Conservation (phyloP, 1,140 invertebrate species). For the Cephus cinctus region DNA sequence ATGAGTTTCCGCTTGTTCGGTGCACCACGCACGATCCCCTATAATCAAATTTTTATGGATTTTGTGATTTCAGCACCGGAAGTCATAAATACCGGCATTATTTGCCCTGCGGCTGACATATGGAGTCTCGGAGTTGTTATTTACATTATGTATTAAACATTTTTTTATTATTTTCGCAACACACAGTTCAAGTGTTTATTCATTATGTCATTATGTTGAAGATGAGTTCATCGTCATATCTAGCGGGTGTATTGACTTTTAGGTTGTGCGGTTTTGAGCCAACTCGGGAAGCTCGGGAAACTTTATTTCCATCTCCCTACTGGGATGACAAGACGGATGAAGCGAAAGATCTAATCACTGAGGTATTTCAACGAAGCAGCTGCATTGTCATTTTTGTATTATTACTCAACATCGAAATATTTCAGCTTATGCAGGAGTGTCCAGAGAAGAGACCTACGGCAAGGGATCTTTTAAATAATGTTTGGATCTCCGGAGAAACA, state of each 20-base stretch:
- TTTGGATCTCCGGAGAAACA: conserved; percentile 54
- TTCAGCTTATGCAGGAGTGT: conserved; percentile 55
- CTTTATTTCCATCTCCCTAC: conserved; percentile 50
- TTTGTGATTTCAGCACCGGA: conserved; percentile 57
- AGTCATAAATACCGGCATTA: conserved; percentile 52
- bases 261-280: conserved; percentile 58
- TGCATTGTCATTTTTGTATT: not conserved
- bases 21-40: too few species aligned
- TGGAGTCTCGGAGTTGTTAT: conserved; percentile 60
- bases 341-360: conserved; percentile 45
- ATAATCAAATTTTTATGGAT: too few species aligned
- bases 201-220: conserved; percentile 2
- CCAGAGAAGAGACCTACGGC: conserved; percentile 55
- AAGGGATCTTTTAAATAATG: conserved; percentile 53
- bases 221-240: not conserved
- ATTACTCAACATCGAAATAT: conserved; percentile 21
- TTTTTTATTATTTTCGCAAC: too few species aligned
- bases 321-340: conserved; percentile 56
- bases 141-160: conserved; percentile 59
- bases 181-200: conserved; percentile 15
- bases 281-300: conserved; percentile 46
- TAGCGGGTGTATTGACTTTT: conserved; percentile 12
- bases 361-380: conserved; percentile 21
- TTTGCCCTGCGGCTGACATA: conserved; percentile 54
- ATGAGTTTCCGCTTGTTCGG: too few species aligned